Evolutionary conservation across 2,113 vertebrate species (phyloP).

Genomic region (Anhinga rufa): DNA sequence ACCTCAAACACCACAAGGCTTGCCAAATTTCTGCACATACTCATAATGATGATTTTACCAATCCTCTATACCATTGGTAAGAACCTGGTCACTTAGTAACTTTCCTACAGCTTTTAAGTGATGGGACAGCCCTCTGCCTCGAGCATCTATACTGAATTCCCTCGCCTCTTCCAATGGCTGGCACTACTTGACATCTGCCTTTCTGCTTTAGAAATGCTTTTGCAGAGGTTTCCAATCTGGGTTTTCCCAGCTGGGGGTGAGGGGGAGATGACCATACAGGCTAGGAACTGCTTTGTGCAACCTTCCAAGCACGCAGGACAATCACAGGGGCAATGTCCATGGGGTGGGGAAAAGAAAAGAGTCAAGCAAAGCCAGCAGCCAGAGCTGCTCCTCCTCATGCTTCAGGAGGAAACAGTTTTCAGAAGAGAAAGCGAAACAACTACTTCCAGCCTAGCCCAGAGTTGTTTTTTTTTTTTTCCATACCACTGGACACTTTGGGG

Average conservation of each 20-base stretch:
- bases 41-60: not conserved
- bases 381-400: not conserved
- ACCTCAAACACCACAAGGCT: rapidly evolving
- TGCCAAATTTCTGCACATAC: not conserved
- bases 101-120: not conserved
- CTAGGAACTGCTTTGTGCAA: not conserved
- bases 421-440: not conserved
- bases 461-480: not conserved
- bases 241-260: not conserved
- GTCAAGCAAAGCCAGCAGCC: not conserved
- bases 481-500: not conserved
- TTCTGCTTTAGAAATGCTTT: not conserved
- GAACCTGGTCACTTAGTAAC: not conserved
- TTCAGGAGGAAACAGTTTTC: not conserved
- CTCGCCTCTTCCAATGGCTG: not conserved
- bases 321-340: not conserved
- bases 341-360: not conserved
- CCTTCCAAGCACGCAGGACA: not conserved
- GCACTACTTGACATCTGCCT: rapidly evolving
- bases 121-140: not conserved
- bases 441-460: not conserved
- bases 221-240: not conserved
- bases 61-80: not conserved
- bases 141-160: not conserved
- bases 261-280: not conserved